A percentile compares a stretch with the other conserved stretches of the same genome.
Conservation (phyloP, 2,113 vertebrate species). For the Sphyrna mokarran region DNA sequence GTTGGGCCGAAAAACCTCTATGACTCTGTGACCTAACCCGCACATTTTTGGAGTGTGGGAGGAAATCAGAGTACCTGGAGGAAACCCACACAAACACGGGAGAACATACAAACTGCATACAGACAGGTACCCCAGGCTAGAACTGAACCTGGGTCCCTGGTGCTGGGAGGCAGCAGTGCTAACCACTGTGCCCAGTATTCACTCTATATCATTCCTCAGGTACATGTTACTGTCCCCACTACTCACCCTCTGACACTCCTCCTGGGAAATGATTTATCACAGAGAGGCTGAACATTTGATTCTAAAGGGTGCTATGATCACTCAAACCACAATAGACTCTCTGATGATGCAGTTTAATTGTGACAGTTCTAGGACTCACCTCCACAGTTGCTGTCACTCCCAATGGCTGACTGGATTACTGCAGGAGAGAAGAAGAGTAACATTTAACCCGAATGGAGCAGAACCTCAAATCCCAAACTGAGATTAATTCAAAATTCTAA, state of each 20-base stretch:
- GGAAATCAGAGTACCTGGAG: no score
- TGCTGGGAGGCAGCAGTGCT: no score
- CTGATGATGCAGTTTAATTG: not conserved
- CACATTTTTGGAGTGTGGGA: no score
- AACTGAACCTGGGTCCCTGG: no score
- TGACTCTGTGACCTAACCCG: no score
- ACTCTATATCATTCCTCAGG: no score
- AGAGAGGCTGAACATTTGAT: not conserved
- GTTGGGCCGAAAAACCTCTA: no score
- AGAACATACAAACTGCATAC: no score
- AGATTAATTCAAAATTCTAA: not conserved
- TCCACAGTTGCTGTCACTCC: slow-evolving; percentile 9
- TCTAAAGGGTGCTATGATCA: not conserved
- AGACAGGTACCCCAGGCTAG: no score
- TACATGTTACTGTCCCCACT: no score
- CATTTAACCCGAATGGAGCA: not conserved
- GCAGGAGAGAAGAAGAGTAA: not conserved
- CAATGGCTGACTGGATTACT: slow-evolving; percentile 13
- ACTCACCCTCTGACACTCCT: no score
- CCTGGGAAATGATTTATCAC: not conserved
- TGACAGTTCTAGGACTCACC: not conserved
- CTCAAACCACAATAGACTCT: not conserved
- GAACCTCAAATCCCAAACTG: not conserved
- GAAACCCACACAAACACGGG: no score
- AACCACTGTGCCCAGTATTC: not conserved